Base-by-base conservation (phyloP, 2,797 vertebrate species). In the Sebastes diploproa region DNA sequence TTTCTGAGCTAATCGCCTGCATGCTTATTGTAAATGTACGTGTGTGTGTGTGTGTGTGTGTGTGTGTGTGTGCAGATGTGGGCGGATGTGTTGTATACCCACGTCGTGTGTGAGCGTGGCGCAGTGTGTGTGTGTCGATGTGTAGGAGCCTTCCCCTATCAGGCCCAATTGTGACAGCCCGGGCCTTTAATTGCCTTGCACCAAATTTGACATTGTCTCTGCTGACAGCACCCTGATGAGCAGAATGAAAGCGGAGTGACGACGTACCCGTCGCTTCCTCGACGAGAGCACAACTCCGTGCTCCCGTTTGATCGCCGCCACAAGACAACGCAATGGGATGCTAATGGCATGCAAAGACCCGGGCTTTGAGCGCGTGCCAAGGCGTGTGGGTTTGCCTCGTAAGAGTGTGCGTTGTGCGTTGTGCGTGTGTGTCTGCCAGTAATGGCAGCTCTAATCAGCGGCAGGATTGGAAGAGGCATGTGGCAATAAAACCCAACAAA, bases 401-500 rank as follows among this genome's bases (percentile, higher is more conserved):
- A 73, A 75, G 78, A 68, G 68, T 2, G 72, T 7, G 30, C 7
- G 4, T 36, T 2, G 72, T 7, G 30, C 7, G 10, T 36, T 10
- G 75, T 20, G 72, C n/a, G 78, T 61, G 80, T 72, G 70, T 61
- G 71, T 10, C 74, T 55, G 72, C 71, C 78, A 83, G 85, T 74
- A 76, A 90, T 82, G 86, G 88, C 81, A 80, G 84, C 84, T 89
- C 88, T 91, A 93, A 93, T 94, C 91, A 91, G 89, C 16, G 16
- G 78, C 86, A 81, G 76, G 75, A 92, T 88, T 94, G 92, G 86
- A 94, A 85, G 92, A 92, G 91, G 90, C 94, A 90, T 89, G 92
- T 85, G 89, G 94, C 93, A 92, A 91, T 92, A 90, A 92, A 91
- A 88, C 75, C 86, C 86, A 86, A 91, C 90, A 92, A 90, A 92